Conservation (phyloP, 2,888 invertebrate species). For the Belgica antarctica region DNA sequence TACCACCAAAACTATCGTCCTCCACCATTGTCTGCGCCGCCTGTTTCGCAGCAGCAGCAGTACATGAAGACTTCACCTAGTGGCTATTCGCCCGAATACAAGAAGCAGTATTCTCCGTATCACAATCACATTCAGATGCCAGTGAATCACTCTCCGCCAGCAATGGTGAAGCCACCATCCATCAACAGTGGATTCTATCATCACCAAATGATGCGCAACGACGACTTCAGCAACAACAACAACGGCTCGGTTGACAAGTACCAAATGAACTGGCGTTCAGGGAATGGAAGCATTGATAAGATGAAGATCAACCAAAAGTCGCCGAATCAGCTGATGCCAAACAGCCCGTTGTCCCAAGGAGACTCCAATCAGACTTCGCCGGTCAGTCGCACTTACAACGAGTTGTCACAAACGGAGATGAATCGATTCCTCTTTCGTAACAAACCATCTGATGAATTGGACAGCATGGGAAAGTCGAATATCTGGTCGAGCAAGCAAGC, state of each 20-base stretch:
- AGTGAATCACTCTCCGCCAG: not conserved
- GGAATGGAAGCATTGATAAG: not conserved
- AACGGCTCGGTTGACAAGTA: not conserved
- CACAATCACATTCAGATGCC: not conserved
- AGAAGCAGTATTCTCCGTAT: conserved; percentile 28
- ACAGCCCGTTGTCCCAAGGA: not conserved
- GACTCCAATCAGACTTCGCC: not conserved
- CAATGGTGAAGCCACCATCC: not conserved
- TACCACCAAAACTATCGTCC: not conserved
- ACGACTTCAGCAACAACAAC: not conserved
- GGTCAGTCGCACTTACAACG: not conserved
- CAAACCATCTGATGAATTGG: conserved; percentile 7
- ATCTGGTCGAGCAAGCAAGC: not conserved
- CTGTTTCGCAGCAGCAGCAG: conserved; percentile 13
- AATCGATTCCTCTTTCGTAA: conserved; percentile 3
- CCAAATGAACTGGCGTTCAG: not conserved
- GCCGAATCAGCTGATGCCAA: not conserved
- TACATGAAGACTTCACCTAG: not conserved
- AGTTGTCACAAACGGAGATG: conserved; percentile 9
- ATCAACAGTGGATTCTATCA: not conserved
- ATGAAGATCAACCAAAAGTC: not conserved
- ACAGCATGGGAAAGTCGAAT: not conserved
- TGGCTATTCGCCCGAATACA: conserved; percentile 22
- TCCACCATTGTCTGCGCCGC: conserved; percentile 31
- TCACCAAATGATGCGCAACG: not conserved